A percentile compares a stretch with the other conserved stretches of the same genome.
phyloP scores from a whole-genome alignment of 2,797 vertebrate species.

The Siniperca undulata region DNA sequence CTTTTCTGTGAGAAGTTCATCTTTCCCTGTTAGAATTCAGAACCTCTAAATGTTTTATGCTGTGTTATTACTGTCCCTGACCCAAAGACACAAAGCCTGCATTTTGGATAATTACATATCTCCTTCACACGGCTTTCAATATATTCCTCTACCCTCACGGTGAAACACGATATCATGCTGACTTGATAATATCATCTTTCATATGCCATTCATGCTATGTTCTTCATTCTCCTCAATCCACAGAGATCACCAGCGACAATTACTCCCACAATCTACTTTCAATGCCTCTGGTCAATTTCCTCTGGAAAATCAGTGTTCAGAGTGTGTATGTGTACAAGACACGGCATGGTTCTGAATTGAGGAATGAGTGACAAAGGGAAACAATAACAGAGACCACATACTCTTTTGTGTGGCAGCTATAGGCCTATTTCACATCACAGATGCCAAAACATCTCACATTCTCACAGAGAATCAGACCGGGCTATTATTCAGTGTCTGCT shows the following conservation, averaged over 20 bases:
- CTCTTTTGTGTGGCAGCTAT: conserved; percentile 33
- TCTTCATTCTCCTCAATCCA: conserved; percentile 11
- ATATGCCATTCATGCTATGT: background rate
- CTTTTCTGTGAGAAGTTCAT: conserved; percentile 17
- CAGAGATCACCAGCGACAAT: conserved; percentile 43
- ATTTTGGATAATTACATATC: conserved; percentile 21
- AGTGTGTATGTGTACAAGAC: conserved; percentile 25
- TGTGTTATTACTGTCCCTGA: conserved; percentile 19
- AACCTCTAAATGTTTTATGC: conserved; percentile 27
- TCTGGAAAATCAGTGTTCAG: conserved; percentile 28
- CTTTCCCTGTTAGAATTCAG: background rate
- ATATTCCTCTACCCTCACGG: background rate
- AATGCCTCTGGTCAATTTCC: conserved; percentile 28
- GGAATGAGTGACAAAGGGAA: conserved; percentile 56
- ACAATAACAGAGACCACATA: conserved; percentile 48
- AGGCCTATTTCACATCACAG: conserved; percentile 51
- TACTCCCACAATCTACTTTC: conserved; percentile 29
- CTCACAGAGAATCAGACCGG: conserved; percentile 50
- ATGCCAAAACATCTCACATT: conserved; percentile 58
- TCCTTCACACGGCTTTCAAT: conserved; percentile 9
- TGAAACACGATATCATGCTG: background rate
- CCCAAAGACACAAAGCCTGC: conserved; percentile 22
- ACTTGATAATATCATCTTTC: conserved; percentile 22
- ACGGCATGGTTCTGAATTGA: conserved; percentile 45
- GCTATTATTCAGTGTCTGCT: conserved; percentile 64